Percentiles rank a stretch among this genome's conserved stretches.
Evolutionary conservation across 2,113 vertebrate genomes (phyloP).

Genomic region (Tychaedon coryphoeus): DNA sequence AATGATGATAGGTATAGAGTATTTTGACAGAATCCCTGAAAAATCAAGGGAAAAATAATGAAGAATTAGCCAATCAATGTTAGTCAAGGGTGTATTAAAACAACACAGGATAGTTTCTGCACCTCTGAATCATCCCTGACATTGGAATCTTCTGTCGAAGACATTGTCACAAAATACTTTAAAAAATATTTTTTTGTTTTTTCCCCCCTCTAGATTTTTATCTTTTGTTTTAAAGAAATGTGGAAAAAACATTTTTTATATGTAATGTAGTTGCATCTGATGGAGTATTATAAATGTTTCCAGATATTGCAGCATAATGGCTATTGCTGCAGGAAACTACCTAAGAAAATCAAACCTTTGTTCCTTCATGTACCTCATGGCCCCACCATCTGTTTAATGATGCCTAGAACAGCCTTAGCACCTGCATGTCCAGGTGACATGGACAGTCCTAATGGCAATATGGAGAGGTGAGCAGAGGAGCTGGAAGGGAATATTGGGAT

Average conservation of each 20-base stretch:
- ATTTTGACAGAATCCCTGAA: background rate
- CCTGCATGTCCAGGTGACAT: background rate
- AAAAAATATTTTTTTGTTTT: background rate
- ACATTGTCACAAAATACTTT: background rate
- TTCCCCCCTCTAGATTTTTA: background rate
- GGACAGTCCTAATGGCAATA: background rate
- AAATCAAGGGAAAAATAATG: background rate
- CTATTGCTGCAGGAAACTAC: background rate
- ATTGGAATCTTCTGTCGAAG: background rate
- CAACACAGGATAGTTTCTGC: background rate
- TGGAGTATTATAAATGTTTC: background rate
- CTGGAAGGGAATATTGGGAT: background rate
- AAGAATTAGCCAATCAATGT: background rate
- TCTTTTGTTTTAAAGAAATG: background rate
- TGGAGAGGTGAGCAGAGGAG: background rate
- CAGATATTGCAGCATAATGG: background rate
- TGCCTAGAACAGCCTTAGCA: background rate
- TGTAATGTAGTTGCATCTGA: background rate
- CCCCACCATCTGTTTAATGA: background rate
- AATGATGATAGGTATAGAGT: background rate
- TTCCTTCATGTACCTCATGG: background rate
- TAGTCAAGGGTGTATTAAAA: background rate
- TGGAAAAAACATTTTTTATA: background rate
- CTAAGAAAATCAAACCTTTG: background rate
- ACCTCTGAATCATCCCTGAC: background rate